Conservation (phyloP, 2,888 invertebrate genomes). For the Cremastobaeus sp. region DNA sequence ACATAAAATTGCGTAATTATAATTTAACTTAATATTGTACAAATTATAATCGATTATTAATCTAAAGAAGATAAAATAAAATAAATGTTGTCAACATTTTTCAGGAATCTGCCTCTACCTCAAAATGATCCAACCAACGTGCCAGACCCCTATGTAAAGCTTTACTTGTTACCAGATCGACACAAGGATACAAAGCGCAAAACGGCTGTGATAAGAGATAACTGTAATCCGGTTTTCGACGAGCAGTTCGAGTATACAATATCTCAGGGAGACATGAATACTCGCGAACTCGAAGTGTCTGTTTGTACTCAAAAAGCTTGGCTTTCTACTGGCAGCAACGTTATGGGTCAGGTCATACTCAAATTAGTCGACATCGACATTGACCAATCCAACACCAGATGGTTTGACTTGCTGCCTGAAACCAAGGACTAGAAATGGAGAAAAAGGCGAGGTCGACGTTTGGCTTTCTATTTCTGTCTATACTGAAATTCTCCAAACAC, state of each 20-base stretch:
- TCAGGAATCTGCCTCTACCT: conserved; percentile 84
- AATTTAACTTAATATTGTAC: conserved; percentile 14
- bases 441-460: conserved; percentile 63
- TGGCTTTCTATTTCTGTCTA: conserved; percentile 59
- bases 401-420: conserved; percentile 86
- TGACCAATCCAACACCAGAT: conserved; percentile 84
- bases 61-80: too few species aligned
- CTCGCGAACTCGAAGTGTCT: conserved; percentile 88
- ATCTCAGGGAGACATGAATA: conserved; percentile 88
- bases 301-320: conserved; percentile 93
- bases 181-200: conserved; percentile 92
- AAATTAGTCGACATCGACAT: conserved; percentile 84
- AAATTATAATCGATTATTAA: too few species aligned
- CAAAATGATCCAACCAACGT: conserved; percentile 89
- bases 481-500: conserved; percentile 4
- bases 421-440: conserved; percentile 71
- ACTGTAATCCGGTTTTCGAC: conserved; percentile 93
- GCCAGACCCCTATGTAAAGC: conserved; percentile 93
- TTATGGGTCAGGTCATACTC: conserved; percentile 89
- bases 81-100: too few species aligned
- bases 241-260: conserved; percentile 94
- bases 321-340: conserved; percentile 87
- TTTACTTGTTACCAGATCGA: conserved; percentile 90
- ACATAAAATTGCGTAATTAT: conserved; percentile 90
- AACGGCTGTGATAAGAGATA: conserved; percentile 91